Conservation (phyloP, 1,140 invertebrate genomes). For the Phocides pigmalion region DNA sequence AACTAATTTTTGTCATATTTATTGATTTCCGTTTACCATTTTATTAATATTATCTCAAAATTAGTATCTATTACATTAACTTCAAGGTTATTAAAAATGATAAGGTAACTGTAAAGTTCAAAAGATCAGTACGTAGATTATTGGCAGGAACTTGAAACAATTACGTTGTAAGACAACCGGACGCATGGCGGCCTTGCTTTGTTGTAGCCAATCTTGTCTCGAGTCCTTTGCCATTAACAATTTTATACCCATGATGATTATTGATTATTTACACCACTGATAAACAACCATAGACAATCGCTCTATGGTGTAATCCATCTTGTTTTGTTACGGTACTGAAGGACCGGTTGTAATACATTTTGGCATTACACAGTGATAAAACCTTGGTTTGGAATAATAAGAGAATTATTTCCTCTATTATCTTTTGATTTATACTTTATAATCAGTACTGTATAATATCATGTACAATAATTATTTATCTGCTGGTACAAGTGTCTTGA, state of each 20-base stretch:
- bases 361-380: not conserved
- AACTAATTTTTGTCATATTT: not conserved
- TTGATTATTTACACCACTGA: conserved; percentile 19
- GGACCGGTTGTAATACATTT: not conserved
- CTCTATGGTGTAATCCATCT: conserved; percentile 16
- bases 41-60: conserved; percentile 11
- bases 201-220: conserved; percentile 7
- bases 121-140: conserved; percentile 26
- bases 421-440: no score
- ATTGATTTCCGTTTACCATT: not conserved
- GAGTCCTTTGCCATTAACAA: conserved; percentile 19
- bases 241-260: conserved; percentile 27
- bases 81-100: conserved; percentile 3
- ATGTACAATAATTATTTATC: no score
- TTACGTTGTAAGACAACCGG: conserved; percentile 39
- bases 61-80: conserved; percentile 9
- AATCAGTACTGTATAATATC: no score
- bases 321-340: not conserved
- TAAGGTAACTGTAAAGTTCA: conserved; percentile 16
- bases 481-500: no score
- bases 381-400: not conserved
- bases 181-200: conserved; percentile 47
- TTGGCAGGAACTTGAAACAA: conserved; percentile 30
- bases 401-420: no score
- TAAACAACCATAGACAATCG: conserved; percentile 20